These are phyloP conservation scores for Epinephelus malabaricus DNA, from an alignment of 2,797 vertebrate species.

Conservation along the genomic window DNA sequence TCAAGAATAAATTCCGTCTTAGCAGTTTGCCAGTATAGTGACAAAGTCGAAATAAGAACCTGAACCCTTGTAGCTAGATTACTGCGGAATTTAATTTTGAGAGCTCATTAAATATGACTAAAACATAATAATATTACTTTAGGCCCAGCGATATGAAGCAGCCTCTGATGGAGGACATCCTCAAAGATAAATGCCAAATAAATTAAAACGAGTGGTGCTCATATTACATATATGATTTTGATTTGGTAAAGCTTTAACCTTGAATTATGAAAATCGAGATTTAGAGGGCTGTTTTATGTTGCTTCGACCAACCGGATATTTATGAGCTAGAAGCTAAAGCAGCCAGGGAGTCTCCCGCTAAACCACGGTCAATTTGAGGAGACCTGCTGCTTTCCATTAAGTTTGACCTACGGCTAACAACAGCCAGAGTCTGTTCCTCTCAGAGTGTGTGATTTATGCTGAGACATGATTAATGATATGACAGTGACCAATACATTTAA, in stretches of 20 bases:
- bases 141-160: not conserved
- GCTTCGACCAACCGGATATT: slow-evolving; percentile 43
- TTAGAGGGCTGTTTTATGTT: slow-evolving; percentile 34
- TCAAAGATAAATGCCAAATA: slow-evolving; percentile 18
- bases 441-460: slow-evolving; percentile 71
- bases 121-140: slow-evolving; percentile 17
- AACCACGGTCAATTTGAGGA: slow-evolving; percentile 60
- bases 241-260: slow-evolving; percentile 13
- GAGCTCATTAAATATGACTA: slow-evolving; percentile 31
- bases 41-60: not conserved
- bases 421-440: slow-evolving; percentile 58
- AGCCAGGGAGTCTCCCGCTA: slow-evolving; percentile 47
- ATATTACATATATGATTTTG: slow-evolving; percentile 21
- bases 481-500: slow-evolving; percentile 46
- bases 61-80: slow-evolving; percentile 18
- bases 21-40: not conserved
- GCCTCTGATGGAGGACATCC: slow-evolving; percentile 10
- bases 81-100: slow-evolving; percentile 43
- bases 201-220: slow-evolving; percentile 7
- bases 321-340: slow-evolving; percentile 56
- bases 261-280: slow-evolving; percentile 42
- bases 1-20: not conserved
- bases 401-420: slow-evolving; percentile 70
- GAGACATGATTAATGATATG: slow-evolving; percentile 67
- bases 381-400: slow-evolving; percentile 81